A percentile compares a stretch with the other conserved stretches of the same genome.
Conservation (phyloP, 1,140 invertebrate species). For the Pissodes strobi region DNA sequence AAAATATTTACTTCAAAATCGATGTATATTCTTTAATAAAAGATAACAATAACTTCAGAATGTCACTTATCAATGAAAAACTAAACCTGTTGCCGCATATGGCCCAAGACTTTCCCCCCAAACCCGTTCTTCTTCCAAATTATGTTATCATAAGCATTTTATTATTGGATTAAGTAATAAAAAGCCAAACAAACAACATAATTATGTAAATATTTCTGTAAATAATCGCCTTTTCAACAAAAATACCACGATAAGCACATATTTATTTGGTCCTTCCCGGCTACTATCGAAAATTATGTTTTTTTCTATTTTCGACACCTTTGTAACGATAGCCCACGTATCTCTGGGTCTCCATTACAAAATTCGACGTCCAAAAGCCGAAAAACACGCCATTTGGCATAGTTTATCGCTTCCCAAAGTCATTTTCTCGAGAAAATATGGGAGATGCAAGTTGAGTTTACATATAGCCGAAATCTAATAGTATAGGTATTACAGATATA, state of each 20-base stretch:
- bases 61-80: no score
- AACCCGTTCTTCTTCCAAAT: not conserved
- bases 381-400: conserved; percentile 20
- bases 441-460: not conserved
- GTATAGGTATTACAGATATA: not conserved
- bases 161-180: conserved; percentile 22
- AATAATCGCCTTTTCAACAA: conserved; percentile 11
- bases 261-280: conserved; percentile 8
- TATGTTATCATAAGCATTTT: conserved; percentile 9
- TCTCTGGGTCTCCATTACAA: conserved; percentile 8
- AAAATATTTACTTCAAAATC: no score
- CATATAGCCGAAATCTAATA: conserved; percentile 9
- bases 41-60: no score
- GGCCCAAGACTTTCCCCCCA: no score
- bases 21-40: no score
- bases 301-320: conserved; percentile 20
- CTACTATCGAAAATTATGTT: conserved; percentile 21
- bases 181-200: conserved; percentile 12
- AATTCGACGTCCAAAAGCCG: conserved; percentile 1
- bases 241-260: conserved; percentile 7
- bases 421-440: not conserved
- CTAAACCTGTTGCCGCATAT: no score
- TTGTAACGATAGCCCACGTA: conserved; percentile 18
- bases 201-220: conserved; percentile 17
- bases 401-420: conserved; percentile 21